These are phyloP conservation scores for Drosophila aff. DNA, from an alignment of 1,140 invertebrate species.

Conservation along the genomic window DNA sequence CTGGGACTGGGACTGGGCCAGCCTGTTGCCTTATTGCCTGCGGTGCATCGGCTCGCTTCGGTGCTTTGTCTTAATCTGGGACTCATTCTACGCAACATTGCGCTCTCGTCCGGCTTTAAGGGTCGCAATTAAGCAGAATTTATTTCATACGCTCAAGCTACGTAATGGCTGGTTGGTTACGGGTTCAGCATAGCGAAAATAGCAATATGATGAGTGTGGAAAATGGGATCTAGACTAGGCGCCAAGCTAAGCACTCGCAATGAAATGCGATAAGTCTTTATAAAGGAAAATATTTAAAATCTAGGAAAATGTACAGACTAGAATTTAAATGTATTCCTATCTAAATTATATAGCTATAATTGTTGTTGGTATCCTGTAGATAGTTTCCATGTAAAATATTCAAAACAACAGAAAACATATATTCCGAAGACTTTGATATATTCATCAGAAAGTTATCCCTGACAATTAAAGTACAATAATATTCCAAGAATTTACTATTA, in stretches of 20 bases:
- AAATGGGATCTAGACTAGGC: background rate
- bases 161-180: slow-evolving; percentile 24
- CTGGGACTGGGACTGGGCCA: slow-evolving; percentile 19
- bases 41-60: slow-evolving; percentile 42
- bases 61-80: slow-evolving; percentile 78
- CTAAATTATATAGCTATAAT: background rate
- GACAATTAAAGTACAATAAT: background rate
- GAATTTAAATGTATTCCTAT: background rate
- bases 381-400: background rate
- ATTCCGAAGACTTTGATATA: no score
- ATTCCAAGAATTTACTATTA: background rate
- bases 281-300: background rate
- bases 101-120: slow-evolving; percentile 50
- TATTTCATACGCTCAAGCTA: slow-evolving; percentile 40
- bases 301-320: background rate
- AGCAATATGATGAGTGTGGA: slow-evolving; percentile 9
- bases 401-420: background rate
- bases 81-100: slow-evolving; percentile 68
- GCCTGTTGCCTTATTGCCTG: slow-evolving; percentile 30
- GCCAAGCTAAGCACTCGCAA: background rate
- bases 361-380: background rate
- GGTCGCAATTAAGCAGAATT: slow-evolving; percentile 67
- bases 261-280: background rate
- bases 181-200: background rate
- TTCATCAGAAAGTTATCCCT: background rate